phyloP scores from a whole-genome alignment of 2,888 invertebrate species.

The Nemurella pictetii region DNA sequence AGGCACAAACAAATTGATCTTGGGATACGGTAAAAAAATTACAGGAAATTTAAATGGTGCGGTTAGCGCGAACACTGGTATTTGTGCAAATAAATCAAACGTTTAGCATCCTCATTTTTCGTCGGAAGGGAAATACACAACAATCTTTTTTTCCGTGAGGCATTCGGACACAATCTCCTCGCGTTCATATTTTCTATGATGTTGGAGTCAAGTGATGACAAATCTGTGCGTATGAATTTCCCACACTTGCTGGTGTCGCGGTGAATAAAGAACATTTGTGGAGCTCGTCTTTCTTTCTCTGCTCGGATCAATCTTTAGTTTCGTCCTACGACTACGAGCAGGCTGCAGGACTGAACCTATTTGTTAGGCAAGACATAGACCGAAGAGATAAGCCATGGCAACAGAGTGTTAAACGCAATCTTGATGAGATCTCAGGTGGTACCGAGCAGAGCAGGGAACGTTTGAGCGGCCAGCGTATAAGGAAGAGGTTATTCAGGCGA shows the following conservation, averaged over 20 bases:
- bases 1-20: not conserved
- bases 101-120: not conserved
- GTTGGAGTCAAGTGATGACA: not conserved
- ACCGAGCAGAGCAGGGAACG: not conserved
- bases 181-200: not conserved
- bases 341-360: not conserved
- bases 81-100: not conserved
- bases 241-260: not conserved
- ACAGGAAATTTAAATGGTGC: not conserved
- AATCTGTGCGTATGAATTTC: not conserved
- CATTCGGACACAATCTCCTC: too few species aligned
- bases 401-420: slow-evolving; percentile 18
- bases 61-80: not conserved
- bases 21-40: not conserved
- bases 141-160: too few species aligned
- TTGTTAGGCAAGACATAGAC: not conserved
- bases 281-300: not conserved
- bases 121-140: not conserved
- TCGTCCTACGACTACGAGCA: not conserved
- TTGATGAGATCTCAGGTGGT: slow-evolving; percentile 22
- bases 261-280: not conserved
- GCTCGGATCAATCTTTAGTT: not conserved
- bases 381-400: not conserved
- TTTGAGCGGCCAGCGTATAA: not conserved
- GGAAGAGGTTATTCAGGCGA: not conserved